phyloP scores from a whole-genome alignment of 2,888 invertebrate species.

The Caradrina kadenii region DNA sequence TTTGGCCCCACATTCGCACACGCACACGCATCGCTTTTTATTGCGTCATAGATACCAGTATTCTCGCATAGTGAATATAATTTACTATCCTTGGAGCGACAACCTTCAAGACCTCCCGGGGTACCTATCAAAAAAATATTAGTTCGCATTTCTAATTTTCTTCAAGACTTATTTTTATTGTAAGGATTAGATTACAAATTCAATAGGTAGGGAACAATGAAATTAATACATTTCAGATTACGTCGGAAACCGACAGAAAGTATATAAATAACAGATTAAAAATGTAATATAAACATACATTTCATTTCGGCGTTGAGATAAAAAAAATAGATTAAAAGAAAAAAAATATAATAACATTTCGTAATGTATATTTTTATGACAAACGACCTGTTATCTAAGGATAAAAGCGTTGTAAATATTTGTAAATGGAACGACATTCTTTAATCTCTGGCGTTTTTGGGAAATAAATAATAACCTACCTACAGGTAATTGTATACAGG shows the following conservation, averaged over 20 bases:
- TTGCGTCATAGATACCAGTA: conserved; percentile 68
- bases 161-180: not conserved
- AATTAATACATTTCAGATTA: conserved; percentile 24
- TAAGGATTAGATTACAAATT: not conserved
- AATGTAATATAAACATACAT: conserved; percentile 32
- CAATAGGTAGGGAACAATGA: conserved; percentile 1
- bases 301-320: conserved; percentile 41
- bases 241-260: conserved; percentile 16
- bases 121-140: conserved; percentile 34
- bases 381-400: conserved; percentile 54
- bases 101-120: conserved; percentile 21
- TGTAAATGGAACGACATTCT: conserved; percentile 51
- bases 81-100: conserved; percentile 50
- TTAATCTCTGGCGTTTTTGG: conserved; percentile 36
- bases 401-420: conserved; percentile 55
- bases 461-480: conserved; percentile 40
- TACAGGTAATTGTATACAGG: conserved; percentile 22
- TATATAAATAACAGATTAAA: conserved; percentile 40
- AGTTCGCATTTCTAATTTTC: conserved; percentile 26
- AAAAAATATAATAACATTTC: conserved; percentile 47
- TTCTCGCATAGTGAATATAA: conserved; percentile 61
- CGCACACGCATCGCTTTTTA: conserved; percentile 70
- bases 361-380: conserved; percentile 54
- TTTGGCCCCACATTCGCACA: conserved; percentile 69
- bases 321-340: conserved; percentile 37